phyloP scores from a whole-genome alignment of 1,140 invertebrate species.

The Drosophila saltans region DNA sequence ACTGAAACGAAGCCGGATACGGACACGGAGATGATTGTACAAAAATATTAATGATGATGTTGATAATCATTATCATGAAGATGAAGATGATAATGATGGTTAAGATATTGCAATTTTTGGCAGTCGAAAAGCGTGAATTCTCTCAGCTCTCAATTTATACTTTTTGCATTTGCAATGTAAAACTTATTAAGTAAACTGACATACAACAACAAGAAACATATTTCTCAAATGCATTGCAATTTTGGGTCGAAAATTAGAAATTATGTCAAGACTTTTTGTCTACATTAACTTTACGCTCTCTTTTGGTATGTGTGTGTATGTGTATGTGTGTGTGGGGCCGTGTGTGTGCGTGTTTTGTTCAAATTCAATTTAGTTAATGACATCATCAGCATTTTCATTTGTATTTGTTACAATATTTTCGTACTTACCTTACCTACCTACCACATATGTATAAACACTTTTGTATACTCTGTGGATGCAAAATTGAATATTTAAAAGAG shows the following conservation, averaged over 20 bases:
- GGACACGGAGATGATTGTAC: neutral
- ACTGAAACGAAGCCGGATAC: neutral
- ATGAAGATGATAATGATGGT: neutral
- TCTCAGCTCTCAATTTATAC: slow-evolving; percentile 31
- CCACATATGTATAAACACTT: neutral
- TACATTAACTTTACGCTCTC: slow-evolving; percentile 23
- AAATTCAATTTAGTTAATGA: slow-evolving; percentile 72
- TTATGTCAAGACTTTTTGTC: slow-evolving; percentile 56
- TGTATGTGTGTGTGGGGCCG: slow-evolving; percentile 1
- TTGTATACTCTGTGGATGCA: neutral
- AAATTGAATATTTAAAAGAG: neutral
- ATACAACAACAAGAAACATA: slow-evolving; percentile 29
- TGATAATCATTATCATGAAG: neutral
- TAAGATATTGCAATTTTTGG: slow-evolving; percentile 6
- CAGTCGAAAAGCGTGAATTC: slow-evolving; percentile 11
- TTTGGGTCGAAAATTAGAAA: slow-evolving; percentile 63
- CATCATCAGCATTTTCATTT: slow-evolving; percentile 71
- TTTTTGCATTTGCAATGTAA: slow-evolving; percentile 40
- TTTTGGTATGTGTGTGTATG: neutral
- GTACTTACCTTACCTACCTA: neutral
- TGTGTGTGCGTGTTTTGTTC: slow-evolving; percentile 27
- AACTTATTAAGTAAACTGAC: slow-evolving; percentile 37
- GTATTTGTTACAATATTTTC: slow-evolving; percentile 59
- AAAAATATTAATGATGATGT: neutral
- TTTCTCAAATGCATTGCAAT: slow-evolving; percentile 60